These are phyloP conservation scores for Etheostoma spectabile DNA, from an alignment of 2,113 vertebrate genomes.

Conservation along the genomic window DNA sequence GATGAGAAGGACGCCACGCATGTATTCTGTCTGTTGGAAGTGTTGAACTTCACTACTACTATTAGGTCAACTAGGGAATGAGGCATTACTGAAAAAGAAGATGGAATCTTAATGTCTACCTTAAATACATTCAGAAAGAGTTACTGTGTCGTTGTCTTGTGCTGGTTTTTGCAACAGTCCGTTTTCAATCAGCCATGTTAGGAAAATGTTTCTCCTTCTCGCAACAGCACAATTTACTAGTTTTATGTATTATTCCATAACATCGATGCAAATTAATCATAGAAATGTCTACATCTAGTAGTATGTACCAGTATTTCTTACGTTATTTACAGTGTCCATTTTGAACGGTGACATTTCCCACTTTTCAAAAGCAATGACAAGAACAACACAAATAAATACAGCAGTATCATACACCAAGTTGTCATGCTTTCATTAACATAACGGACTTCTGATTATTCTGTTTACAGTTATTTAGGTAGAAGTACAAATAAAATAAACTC, in stretches of 20 bases:
- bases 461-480: conserved; percentile 66
- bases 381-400: conserved; percentile 85
- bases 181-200: conserved; percentile 91
- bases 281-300: conserved; percentile 82
- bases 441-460: conserved; percentile 74
- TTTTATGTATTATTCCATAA: conserved; percentile 78
- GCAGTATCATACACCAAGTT: conserved; percentile 84
- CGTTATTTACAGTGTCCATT: conserved; percentile 83
- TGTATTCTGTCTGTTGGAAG: conserved; percentile 43
- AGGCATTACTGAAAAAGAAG: conserved; percentile 65
- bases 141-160: conserved; percentile 86
- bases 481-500: conserved; percentile 65
- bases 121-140: conserved; percentile 88
- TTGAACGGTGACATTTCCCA: conserved; percentile 78
- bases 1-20: conserved; percentile 48
- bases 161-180: conserved; percentile 90
- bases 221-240: conserved; percentile 84
- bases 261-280: conserved; percentile 83
- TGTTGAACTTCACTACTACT: conserved; percentile 47
- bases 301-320: conserved; percentile 63
- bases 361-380: conserved; percentile 81
- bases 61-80: conserved; percentile 46
- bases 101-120: conserved; percentile 82
- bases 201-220: conserved; percentile 84
- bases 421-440: conserved; percentile 84